These are phyloP conservation scores for Drosophila subsilvestris DNA, from an alignment of 2,888 invertebrate genomes.

Conservation along the genomic window DNA sequence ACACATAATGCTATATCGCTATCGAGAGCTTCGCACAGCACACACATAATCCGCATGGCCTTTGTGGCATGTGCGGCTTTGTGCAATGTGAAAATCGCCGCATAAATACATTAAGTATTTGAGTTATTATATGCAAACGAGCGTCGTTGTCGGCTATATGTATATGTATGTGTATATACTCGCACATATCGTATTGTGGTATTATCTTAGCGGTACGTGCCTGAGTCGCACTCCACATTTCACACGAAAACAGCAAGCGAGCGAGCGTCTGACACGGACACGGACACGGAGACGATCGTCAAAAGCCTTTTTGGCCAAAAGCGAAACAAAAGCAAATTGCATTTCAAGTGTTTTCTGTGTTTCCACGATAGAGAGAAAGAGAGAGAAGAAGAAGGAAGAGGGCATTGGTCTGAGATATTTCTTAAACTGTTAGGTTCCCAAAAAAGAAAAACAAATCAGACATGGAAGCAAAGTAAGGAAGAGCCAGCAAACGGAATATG, in stretches of 20 bases:
- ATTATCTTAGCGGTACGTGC: conserved; percentile 68
- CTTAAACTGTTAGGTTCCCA: too few species aligned
- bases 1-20: background rate
- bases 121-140: conserved; percentile 31
- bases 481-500: too few species aligned
- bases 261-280: background rate
- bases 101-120: conserved; percentile 31
- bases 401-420: background rate
- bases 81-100: conserved; percentile 30
- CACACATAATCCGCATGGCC: conserved; percentile 27
- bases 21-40: background rate
- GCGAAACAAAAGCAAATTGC: conserved; percentile 35
- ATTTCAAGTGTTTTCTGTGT: conserved; percentile 37
- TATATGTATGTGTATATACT: conserved; percentile 8
- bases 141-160: background rate
- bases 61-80: conserved; percentile 15
- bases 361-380: background rate
- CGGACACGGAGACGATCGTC: conserved; percentile 6
- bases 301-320: conserved; percentile 9
- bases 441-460: background rate
- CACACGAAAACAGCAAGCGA: conserved; percentile 63
- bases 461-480: background rate
- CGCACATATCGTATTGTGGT: conserved; percentile 48
- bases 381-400: background rate
- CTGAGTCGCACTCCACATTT: conserved; percentile 65